Conservation (phyloP, 1,140 invertebrate genomes). For the Mesaphorura yosii region DNA sequence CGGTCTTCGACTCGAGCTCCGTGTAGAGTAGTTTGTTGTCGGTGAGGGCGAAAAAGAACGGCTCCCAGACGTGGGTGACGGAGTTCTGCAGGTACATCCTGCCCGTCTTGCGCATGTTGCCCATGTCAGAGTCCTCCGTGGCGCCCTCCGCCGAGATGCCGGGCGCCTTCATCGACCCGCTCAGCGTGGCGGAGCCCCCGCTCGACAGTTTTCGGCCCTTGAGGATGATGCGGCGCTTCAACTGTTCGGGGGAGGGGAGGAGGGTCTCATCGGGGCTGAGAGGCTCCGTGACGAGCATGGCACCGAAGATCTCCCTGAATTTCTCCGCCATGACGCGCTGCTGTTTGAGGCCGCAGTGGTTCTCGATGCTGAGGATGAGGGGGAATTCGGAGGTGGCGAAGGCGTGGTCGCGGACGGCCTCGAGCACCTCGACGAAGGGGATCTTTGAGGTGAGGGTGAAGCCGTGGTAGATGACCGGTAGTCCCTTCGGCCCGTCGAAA, state of each 20-base stretch:
- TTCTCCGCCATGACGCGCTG: conserved; percentile 89
- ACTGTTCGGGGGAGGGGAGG: conserved; percentile 75
- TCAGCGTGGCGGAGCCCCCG: neutral
- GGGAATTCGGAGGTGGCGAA: conserved; percentile 89
- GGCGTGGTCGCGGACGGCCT: conserved; percentile 89
- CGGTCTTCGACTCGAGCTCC: conserved; percentile 42
- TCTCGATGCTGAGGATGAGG: conserved; percentile 93
- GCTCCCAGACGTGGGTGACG: conserved; percentile 78
- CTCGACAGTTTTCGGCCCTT: conserved; percentile 88
- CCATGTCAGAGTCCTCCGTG: neutral
- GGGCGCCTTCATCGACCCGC: neutral
- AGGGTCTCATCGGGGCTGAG: conserved; percentile 64
- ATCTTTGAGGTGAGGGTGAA: conserved; percentile 94
- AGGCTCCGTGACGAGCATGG: conserved; percentile 63
- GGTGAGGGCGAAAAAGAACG: conserved; percentile 86
- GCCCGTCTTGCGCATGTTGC: conserved; percentile 59
- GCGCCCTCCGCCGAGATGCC: neutral
- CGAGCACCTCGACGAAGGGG: conserved; percentile 86
- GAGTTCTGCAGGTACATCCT: conserved; percentile 80
- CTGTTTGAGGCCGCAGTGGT: conserved; percentile 89
- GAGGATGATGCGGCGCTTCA: conserved; percentile 57
- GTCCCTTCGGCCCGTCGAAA: conserved; percentile 76
- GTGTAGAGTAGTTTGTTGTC: conserved; percentile 78
- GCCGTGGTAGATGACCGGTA: conserved; percentile 90
- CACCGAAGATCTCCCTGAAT: conserved; percentile 71